phyloP scores from a whole-genome alignment of 2,888 invertebrate species.

The Tachina grossa region DNA sequence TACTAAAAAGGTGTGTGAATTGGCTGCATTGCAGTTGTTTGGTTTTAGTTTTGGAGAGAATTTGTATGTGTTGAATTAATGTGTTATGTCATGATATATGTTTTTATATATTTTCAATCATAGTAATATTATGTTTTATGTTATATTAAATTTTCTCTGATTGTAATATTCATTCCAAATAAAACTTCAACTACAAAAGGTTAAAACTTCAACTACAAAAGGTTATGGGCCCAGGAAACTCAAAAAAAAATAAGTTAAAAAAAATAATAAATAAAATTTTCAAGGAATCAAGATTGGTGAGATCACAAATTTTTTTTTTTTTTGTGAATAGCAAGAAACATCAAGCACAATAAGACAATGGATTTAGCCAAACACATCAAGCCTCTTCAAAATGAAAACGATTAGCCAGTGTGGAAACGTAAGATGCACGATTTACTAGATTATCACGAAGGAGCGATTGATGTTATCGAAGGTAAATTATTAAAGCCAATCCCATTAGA shows the following conservation, averaged over 20 bases:
- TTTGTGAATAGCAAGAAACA: too few species aligned
- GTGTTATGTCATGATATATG: too few species aligned
- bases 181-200: too few species aligned
- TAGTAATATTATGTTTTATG: constrained; percentile 6
- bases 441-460: constrained; percentile 64
- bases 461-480: constrained; percentile 27
- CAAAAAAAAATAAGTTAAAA: not conserved
- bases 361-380: not conserved
- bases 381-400: too few species aligned
- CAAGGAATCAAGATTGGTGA: not conserved
- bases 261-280: not conserved
- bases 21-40: too few species aligned
- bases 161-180: not conserved
- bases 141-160: not conserved
- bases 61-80: too few species aligned
- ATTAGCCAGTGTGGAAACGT: constrained; percentile 38
- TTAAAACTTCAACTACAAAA: not conserved
- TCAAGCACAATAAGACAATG: too few species aligned
- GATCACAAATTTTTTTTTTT: too few species aligned
- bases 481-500: constrained; percentile 40
- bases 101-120: not conserved
- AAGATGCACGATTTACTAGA: constrained; percentile 64
- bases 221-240: constrained; percentile 20
- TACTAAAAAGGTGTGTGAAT: too few species aligned
- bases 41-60: too few species aligned